A percentile compares a stretch with the other conserved stretches of the same genome.
These are phyloP conservation scores for Tachystola acroxantha DNA, from an alignment of 2,888 invertebrate genomes.

Conservation along the genomic window DNA sequence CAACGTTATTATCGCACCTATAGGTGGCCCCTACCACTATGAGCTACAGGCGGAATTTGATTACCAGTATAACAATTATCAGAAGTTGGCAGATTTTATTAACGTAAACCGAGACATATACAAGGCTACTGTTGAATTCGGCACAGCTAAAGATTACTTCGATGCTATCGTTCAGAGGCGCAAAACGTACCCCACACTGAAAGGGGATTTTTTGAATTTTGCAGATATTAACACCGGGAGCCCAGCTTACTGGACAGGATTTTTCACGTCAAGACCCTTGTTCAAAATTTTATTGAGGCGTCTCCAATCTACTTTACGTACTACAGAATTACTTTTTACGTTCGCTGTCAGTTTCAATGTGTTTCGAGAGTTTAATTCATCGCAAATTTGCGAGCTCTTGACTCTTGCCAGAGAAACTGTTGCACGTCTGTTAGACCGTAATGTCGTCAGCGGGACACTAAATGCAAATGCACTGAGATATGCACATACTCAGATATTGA, in stretches of 20 bases:
- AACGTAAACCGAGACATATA: conserved; percentile 85
- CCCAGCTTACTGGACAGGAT: conserved; percentile 98
- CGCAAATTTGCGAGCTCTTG: conserved; percentile 66
- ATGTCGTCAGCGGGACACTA: conserved; percentile 97
- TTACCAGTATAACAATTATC: conserved; percentile 95
- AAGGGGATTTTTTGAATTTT: conserved; percentile 97
- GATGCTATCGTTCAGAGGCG: conserved; percentile 80
- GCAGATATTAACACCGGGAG: conserved; percentile 91
- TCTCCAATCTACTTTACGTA: conserved; percentile 86
- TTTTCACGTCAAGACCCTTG: conserved; percentile 91
- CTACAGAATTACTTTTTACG: conserved; percentile 90
- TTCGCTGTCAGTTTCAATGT: conserved; percentile 83
- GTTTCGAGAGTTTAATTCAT: conserved; percentile 71
- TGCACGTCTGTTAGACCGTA: conserved; percentile 95
- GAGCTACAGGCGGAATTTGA: conserved; percentile 94
- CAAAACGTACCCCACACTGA: conserved; percentile 81
- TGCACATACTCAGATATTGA: conserved; percentile 81
- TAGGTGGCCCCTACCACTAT: conserved; percentile 96
- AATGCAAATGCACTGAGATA: conserved; percentile 91
- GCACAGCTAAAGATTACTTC: conserved; percentile 94
- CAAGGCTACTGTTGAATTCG: conserved; percentile 88
- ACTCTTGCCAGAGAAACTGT: conserved; percentile 85
- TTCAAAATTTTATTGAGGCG: conserved; percentile 90
- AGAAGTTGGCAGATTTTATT: conserved; percentile 90
- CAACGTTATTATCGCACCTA: conserved; percentile 93